phyloP scores from a whole-genome alignment of 2,888 invertebrate genomes.

The Thymelicus lineola region DNA sequence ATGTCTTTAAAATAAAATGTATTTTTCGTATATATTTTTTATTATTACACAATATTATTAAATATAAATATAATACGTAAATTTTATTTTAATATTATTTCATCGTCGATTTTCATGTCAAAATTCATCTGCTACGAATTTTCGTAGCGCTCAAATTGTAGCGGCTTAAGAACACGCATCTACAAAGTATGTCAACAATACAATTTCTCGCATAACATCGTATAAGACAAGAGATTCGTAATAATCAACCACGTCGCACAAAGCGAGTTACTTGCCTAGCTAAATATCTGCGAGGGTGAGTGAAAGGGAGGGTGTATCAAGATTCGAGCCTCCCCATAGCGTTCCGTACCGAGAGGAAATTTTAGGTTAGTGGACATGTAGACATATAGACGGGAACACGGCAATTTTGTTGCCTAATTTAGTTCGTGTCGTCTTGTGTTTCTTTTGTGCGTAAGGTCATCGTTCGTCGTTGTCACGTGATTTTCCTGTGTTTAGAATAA shows the following conservation, averaged over 20 bases:
- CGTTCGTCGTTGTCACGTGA: slow-evolving; percentile 77
- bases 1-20: not conserved
- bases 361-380: slow-evolving; percentile 86
- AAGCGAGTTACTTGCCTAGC: slow-evolving; percentile 79
- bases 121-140: slow-evolving; percentile 34
- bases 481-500: slow-evolving; percentile 52
- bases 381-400: slow-evolving; percentile 85
- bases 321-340: slow-evolving; percentile 77
- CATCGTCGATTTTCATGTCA: not conserved
- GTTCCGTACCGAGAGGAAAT: slow-evolving; percentile 78
- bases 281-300: slow-evolving; percentile 76
- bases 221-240: slow-evolving; percentile 73
- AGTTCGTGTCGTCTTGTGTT: slow-evolving; percentile 84
- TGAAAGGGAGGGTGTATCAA: slow-evolving; percentile 81
- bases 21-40: not conserved
- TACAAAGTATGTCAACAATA: slow-evolving; percentile 45
- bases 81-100: not conserved
- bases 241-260: slow-evolving; percentile 80
- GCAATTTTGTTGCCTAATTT: slow-evolving; percentile 85
- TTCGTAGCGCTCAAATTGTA: slow-evolving; percentile 35
- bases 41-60: not conserved
- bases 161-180: slow-evolving; percentile 35
- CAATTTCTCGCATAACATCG: slow-evolving; percentile 50
- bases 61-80: not conserved
- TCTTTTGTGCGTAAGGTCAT: slow-evolving; percentile 83